Percentiles rank a stretch among this genome's conserved stretches.
phyloP scores from a whole-genome alignment of 1,140 invertebrate species.

The Pygmarrhopalites habei region DNA sequence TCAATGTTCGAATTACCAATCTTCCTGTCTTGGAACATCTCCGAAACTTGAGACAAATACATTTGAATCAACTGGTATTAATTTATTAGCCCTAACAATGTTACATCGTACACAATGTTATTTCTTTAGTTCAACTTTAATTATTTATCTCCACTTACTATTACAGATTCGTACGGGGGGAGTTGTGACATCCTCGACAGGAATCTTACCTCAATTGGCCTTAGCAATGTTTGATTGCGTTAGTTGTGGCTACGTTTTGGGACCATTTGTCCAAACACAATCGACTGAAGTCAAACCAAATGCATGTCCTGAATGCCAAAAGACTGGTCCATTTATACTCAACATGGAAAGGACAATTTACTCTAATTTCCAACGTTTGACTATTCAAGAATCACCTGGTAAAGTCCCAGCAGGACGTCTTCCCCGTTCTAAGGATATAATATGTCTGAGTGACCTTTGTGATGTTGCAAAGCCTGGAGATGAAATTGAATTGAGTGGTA shows the following conservation, averaged over 20 bases:
- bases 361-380: conserved; percentile 96
- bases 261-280: conserved; percentile 91
- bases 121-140: neutral
- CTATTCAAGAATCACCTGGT: conserved; percentile 92
- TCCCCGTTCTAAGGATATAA: conserved; percentile 95
- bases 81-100: neutral
- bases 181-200: conserved; percentile 91
- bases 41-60: conserved; percentile 87
- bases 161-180: conserved; percentile 67
- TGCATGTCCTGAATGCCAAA: conserved; percentile 96
- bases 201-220: conserved; percentile 90
- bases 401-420: conserved; percentile 90
- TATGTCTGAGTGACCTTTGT: conserved; percentile 89
- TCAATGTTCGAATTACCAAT: conserved; percentile 90
- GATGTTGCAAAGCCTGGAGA: conserved; percentile 97
- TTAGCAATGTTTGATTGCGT: conserved; percentile 97
- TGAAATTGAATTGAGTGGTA: conserved; percentile 78
- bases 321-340: conserved; percentile 84
- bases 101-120: neutral
- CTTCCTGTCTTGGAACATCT: conserved; percentile 93
- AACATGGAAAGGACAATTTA: conserved; percentile 96
- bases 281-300: conserved; percentile 90
- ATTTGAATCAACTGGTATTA: conserved; percentile 82
- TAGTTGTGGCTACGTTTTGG: conserved; percentile 88
- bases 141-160: conserved; percentile 39